phyloP scores from a whole-genome alignment of 2,888 invertebrate genomes.

The Conomelus anceps region DNA sequence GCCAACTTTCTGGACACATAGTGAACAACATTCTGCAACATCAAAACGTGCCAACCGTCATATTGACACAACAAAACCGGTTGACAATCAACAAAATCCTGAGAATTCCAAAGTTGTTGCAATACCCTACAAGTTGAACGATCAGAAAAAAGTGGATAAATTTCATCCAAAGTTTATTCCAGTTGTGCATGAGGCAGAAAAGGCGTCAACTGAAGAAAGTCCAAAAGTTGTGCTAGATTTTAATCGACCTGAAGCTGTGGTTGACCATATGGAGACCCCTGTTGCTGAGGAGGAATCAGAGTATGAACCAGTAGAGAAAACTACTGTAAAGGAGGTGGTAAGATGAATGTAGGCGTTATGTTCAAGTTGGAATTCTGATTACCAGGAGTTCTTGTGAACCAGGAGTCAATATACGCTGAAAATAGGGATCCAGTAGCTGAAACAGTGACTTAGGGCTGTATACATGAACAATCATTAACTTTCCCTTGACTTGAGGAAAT shows the following conservation, averaged over 20 bases:
- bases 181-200: slow-evolving; percentile 5
- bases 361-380: not conserved
- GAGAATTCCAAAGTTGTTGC: slow-evolving; percentile 2
- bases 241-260: slow-evolving; percentile 17
- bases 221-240: slow-evolving; percentile 5
- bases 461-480: too few relatives aligned
- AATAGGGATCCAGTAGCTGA: too few relatives aligned
- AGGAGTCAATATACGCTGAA: too few relatives aligned
- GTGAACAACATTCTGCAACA: not conserved
- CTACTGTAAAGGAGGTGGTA: not conserved
- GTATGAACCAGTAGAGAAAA: not conserved
- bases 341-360: not conserved
- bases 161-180: slow-evolving; percentile 23
- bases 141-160: slow-evolving; percentile 5
- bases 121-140: not conserved
- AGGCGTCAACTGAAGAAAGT: not conserved
- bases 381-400: too few relatives aligned
- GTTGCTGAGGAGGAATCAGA: slow-evolving; percentile 10
- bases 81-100: not conserved
- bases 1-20: slow-evolving; percentile 22
- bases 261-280: slow-evolving; percentile 22
- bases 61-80: not conserved
- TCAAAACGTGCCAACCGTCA: not conserved
- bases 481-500: too few relatives aligned
- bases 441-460: too few relatives aligned